Conservation (phyloP, 2,888 invertebrate species). For the Bellardia pandia region DNA sequence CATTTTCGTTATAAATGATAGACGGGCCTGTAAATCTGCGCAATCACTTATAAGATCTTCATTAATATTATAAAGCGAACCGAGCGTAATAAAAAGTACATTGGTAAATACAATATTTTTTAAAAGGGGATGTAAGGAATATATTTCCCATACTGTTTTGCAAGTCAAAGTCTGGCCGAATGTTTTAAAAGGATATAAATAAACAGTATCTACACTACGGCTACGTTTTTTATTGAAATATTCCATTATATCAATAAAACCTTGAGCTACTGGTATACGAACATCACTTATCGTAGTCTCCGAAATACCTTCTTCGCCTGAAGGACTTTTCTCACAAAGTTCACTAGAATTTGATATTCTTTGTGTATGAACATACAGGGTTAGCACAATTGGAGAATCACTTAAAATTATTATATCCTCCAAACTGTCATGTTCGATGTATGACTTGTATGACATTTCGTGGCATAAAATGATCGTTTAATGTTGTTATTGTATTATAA, state of each 20-base stretch:
- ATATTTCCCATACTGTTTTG: constrained; percentile 77
- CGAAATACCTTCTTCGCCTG: constrained; percentile 38
- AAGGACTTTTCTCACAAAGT: constrained; percentile 12
- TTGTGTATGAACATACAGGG: constrained; percentile 74
- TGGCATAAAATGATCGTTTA: constrained; percentile 78
- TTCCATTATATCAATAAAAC: constrained; percentile 72
- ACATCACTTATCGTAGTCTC: constrained; percentile 27
- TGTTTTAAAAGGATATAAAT: constrained; percentile 70
- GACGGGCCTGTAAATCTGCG: constrained; percentile 55
- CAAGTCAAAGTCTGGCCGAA: constrained; percentile 47
- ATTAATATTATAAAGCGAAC: constrained; percentile 77
- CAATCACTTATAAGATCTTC: constrained; percentile 63
- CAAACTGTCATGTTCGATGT: constrained; percentile 78
- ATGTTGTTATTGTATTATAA: constrained; percentile 76
- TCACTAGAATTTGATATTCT: background rate
- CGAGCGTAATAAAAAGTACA: constrained; percentile 77
- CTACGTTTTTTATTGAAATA: constrained; percentile 66
- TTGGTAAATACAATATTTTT: constrained; percentile 76
- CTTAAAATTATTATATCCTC: constrained; percentile 78
- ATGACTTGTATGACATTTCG: constrained; percentile 77
- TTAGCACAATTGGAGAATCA: constrained; percentile 78
- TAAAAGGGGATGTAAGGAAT: constrained; percentile 78
- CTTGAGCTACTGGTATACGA: constrained; percentile 70
- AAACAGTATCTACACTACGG: constrained; percentile 36
- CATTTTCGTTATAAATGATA: constrained; percentile 67